phyloP scores from a whole-genome alignment of 2,888 invertebrate species.

The Chymomyza amoena region DNA sequence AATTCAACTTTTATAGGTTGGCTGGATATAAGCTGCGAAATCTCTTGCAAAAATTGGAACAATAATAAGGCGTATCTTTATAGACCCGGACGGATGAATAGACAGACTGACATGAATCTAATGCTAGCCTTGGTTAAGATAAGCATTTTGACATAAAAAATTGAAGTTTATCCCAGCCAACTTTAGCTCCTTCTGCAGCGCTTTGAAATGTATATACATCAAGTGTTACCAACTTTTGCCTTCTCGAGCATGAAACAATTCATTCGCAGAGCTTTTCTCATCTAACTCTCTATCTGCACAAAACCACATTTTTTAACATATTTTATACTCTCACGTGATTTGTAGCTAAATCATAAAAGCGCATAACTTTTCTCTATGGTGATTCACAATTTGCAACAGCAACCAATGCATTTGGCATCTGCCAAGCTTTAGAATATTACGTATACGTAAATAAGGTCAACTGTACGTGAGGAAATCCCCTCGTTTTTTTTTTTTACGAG shows the following conservation, averaged over 20 bases:
- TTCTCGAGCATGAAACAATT: background rate
- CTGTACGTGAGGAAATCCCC: slow-evolving; percentile 5
- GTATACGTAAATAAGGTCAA: slow-evolving; percentile 45
- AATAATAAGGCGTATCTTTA: too few relatives aligned
- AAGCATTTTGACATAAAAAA: too few relatives aligned
- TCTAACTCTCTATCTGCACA: background rate
- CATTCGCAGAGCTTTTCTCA: background rate
- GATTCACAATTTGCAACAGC: background rate
- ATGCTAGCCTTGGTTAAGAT: too few relatives aligned
- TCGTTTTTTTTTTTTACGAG: background rate
- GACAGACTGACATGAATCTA: too few relatives aligned
- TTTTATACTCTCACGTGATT: background rate
- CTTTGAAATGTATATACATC: too few relatives aligned
- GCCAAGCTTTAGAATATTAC: background rate
- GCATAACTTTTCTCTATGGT: background rate
- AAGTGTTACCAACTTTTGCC: background rate
- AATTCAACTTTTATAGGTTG: too few relatives aligned
- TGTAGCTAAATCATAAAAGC: background rate
- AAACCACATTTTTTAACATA: background rate
- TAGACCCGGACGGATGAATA: too few relatives aligned
- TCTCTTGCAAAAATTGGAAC: too few relatives aligned
- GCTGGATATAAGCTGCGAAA: too few relatives aligned
- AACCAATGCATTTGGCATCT: background rate
- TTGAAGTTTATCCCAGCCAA: too few relatives aligned
- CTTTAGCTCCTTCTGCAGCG: too few relatives aligned